Conservation (phyloP, 2,797 vertebrate species). For the Sciurus vulgaris region DNA sequence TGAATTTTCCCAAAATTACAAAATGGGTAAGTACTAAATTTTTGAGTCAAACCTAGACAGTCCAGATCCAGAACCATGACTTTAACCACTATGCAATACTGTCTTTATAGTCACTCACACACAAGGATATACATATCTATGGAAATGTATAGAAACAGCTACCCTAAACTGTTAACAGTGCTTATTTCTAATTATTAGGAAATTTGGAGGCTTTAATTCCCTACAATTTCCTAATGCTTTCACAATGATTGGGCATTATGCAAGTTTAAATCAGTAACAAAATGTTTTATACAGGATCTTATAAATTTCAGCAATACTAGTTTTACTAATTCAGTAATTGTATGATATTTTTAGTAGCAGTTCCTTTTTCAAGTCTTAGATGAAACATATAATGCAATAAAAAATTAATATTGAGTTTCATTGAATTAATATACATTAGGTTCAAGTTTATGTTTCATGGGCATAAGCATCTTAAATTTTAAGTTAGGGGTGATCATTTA, state of each 20-base stretch:
- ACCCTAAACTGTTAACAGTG: not conserved
- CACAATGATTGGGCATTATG: not conserved
- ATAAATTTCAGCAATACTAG: not conserved
- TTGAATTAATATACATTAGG: not conserved
- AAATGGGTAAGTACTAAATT: not conserved
- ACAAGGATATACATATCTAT: too few species aligned
- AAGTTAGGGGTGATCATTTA: not conserved
- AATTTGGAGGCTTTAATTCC: not conserved
- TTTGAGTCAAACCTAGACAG: not conserved
- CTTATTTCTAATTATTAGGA: not conserved
- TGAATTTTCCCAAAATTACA: not conserved
- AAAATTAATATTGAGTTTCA: slow-evolving; percentile 5
- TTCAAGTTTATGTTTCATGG: not conserved
- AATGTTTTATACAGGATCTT: not conserved
- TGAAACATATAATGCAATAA: not conserved
- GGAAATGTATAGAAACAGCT: not conserved
- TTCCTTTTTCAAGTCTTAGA: not conserved
- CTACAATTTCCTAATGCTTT: not conserved
- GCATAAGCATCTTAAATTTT: not conserved
- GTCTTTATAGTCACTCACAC: not conserved
- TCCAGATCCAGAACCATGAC: not conserved
- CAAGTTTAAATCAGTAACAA: not conserved
- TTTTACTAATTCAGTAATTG: not conserved
- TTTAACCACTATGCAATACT: not conserved
- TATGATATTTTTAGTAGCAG: not conserved